Evolutionary conservation across 2,888 invertebrate genomes (phyloP).

Genomic region (Drosophila niveifrons): DNA sequence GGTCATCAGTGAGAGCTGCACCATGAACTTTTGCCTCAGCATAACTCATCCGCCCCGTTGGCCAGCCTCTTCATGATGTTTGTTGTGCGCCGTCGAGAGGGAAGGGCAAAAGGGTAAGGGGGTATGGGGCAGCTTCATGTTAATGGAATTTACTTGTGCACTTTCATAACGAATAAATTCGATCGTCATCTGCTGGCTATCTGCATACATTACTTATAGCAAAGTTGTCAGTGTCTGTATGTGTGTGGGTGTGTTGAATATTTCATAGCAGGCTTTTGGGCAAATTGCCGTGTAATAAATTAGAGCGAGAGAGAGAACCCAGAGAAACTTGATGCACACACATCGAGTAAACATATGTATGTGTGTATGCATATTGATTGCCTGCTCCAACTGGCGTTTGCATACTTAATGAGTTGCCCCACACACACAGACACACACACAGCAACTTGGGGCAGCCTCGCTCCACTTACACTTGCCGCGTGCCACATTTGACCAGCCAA

Average conservation of each 20-base stretch:
- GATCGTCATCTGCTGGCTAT: conserved; percentile 33
- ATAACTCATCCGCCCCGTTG: conserved; percentile 1
- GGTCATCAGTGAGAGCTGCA: conserved; percentile 65
- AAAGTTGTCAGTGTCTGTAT: conserved; percentile 7
- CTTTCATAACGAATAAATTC: conserved; percentile 53
- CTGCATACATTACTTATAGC: conserved; percentile 25
- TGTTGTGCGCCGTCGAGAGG: background rate
- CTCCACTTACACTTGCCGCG: conserved; percentile 44
- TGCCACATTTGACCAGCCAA: conserved; percentile 38
- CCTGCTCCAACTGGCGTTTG: conserved; percentile 30
- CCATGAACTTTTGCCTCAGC: conserved; percentile 48
- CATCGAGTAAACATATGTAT: background rate
- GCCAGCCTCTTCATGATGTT: background rate
- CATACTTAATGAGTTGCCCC: conserved; percentile 48
- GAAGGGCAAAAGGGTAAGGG: background rate
- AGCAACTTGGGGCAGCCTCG: conserved; percentile 9
- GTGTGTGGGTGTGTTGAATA: conserved; percentile 58
- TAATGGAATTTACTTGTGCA: conserved; percentile 47
- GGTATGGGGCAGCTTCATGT: background rate
- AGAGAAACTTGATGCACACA: conserved; percentile 40
- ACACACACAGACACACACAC: background rate
- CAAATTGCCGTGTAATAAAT: conserved; percentile 71
- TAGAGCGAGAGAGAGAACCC: conserved; percentile 37
- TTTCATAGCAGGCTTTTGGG: conserved; percentile 76
- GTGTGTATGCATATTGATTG: conserved; percentile 24